Conservation (phyloP, 30 jellyfish, hydroid and myxozoan genomes). For the Hydra vulgaris region DNA sequence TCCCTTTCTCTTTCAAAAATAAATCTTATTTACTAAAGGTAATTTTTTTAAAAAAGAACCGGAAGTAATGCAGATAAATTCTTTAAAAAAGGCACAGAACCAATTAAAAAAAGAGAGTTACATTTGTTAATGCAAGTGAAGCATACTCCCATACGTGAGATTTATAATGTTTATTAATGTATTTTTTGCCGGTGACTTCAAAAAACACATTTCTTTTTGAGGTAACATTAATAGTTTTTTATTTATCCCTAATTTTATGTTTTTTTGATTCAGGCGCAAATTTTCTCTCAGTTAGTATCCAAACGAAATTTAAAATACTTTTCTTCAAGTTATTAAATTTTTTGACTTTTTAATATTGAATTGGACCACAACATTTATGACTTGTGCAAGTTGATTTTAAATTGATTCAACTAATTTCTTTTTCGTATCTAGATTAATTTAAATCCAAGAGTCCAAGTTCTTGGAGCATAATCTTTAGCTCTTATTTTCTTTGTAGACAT, state of each 20-base stretch:
- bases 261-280: background rate
- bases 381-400: background rate
- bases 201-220: background rate
- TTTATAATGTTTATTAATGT: no score
- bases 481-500: background rate
- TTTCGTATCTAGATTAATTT: background rate
- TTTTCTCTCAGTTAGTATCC: no score
- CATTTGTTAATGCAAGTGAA: no score
- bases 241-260: background rate
- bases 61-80: no score
- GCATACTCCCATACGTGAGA: no score
- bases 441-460: background rate
- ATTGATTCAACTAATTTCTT: background rate
- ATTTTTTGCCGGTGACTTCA: no score
- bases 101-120: no score
- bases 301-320: no score
- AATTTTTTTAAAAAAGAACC: no score
- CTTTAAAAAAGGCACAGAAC: no score
- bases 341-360: background rate
- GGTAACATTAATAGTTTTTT: background rate
- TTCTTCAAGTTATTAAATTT: background rate
- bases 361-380: background rate
- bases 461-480: background rate
- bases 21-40: no score
- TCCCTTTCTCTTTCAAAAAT: no score